Percentiles rank a stretch among this genome's conserved stretches.
These are phyloP conservation scores for Tribolium castaneum DNA, from an alignment of 1,140 invertebrate genomes.

Conservation along the genomic window DNA sequence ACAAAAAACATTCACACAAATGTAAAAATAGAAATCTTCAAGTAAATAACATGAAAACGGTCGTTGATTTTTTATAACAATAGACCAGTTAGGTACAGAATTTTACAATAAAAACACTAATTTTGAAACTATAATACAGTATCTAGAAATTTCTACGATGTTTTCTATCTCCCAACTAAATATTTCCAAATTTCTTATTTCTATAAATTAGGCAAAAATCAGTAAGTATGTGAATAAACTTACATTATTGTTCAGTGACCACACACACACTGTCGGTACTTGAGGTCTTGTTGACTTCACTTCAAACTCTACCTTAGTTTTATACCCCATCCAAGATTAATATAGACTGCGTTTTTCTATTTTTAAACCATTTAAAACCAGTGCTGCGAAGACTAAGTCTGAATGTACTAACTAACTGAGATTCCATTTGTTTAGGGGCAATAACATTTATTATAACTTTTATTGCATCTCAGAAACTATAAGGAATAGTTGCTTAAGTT, in stretches of 20 bases:
- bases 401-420: not conserved
- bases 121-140: too few relatives aligned
- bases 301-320: not conserved
- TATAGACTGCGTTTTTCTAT: not conserved
- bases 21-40: not conserved
- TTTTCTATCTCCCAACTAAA: too few relatives aligned
- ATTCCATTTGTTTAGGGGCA: not conserved
- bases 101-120: too few relatives aligned
- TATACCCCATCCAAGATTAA: not conserved
- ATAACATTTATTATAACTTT: too few relatives aligned
- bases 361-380: not conserved
- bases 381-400: not conserved
- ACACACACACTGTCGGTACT: not conserved
- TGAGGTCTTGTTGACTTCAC: not conserved
- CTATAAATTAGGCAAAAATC: too few relatives aligned
- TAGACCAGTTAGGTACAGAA: too few relatives aligned
- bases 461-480: too few relatives aligned
- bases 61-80: too few relatives aligned
- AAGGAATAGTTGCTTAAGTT: too few relatives aligned
- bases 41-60: not conserved
- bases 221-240: too few relatives aligned
- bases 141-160: too few relatives aligned
- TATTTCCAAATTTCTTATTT: too few relatives aligned
- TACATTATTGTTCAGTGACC: not conserved
- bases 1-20: not conserved